Conservation (phyloP, 1,140 invertebrate genomes). For the Colletes latitarsis region DNA sequence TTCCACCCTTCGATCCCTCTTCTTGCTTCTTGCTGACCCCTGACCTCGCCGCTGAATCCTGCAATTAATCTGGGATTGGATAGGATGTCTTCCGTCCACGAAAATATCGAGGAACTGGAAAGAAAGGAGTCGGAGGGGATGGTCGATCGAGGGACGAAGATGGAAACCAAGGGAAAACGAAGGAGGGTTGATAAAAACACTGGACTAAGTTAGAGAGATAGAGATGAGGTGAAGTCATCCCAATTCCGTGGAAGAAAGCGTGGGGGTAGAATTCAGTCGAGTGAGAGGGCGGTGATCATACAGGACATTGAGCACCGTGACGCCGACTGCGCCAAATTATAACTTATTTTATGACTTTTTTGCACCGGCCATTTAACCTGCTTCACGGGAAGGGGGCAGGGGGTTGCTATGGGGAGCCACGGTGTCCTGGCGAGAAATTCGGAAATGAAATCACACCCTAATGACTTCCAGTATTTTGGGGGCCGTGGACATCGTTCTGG, state of each 20-base stretch:
- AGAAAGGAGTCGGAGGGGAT: not conserved
- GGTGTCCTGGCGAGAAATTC: slow-evolving; percentile 73
- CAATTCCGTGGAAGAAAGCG: slow-evolving; percentile 52
- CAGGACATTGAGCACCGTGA: slow-evolving; percentile 81
- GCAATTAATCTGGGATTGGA: slow-evolving; percentile 79
- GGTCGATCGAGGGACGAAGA: slow-evolving; percentile 30
- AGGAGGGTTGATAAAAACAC: not conserved
- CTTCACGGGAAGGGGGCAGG: slow-evolving; percentile 19
- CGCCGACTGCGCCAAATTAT: slow-evolving; percentile 81
- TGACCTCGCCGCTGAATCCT: slow-evolving; percentile 70
- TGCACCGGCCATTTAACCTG: slow-evolving; percentile 81
- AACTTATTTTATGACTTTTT: slow-evolving; percentile 82
- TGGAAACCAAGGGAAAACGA: not conserved
- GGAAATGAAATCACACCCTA: slow-evolving; percentile 80
- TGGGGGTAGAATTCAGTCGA: slow-evolving; percentile 74
- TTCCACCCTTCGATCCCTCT: not conserved
- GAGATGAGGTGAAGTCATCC: slow-evolving; percentile 35
- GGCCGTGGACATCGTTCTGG: not conserved
- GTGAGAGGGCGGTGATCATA: slow-evolving; percentile 80
- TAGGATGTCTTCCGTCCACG: slow-evolving; percentile 60
- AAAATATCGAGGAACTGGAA: slow-evolving; percentile 36
- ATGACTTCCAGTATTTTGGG: slow-evolving; percentile 73
- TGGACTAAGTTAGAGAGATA: not conserved
- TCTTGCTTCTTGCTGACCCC: slow-evolving; percentile 59
- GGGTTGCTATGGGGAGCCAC: slow-evolving; percentile 1